Evolutionary conservation across 1,140 invertebrate genomes (phyloP).

Genomic region (Drosophila kanapiae): DNA sequence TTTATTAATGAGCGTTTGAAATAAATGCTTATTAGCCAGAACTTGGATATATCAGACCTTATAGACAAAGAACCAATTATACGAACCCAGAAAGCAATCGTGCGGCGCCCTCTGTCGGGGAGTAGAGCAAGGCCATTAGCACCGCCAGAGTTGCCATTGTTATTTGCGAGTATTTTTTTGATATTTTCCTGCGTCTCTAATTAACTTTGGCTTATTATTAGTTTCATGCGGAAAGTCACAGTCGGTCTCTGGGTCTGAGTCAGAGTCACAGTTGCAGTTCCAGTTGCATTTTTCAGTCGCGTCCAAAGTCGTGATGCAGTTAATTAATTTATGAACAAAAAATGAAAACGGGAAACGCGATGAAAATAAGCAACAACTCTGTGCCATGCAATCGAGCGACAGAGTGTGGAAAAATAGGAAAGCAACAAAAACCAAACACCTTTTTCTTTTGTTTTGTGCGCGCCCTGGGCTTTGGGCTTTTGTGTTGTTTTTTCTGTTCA

Average conservation of each 20-base stretch:
- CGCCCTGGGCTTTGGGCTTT: constrained; percentile 18
- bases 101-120: constrained; percentile 4
- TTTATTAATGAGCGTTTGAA: constrained; percentile 12
- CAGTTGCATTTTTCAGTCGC: constrained; percentile 16
- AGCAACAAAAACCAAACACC: constrained; percentile 40
- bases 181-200: constrained; percentile 58
- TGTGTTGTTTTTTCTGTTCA: constrained; percentile 26
- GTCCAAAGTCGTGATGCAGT: constrained; percentile 73
- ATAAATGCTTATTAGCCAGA: neutral
- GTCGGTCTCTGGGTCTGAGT: constrained; percentile 24
- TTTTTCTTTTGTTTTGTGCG: constrained; percentile 52
- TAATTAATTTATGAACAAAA: constrained; percentile 82
- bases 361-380: constrained; percentile 38
- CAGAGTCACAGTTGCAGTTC: constrained; percentile 25
- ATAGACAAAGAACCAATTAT: constrained; percentile 12
- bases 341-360: constrained; percentile 56
- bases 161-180: constrained; percentile 26
- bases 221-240: constrained; percentile 62
- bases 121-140: constrained; percentile 50
- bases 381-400: constrained; percentile 52
- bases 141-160: constrained; percentile 37
- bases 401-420: constrained; percentile 31
- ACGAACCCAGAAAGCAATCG: neutral
- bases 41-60: neutral
- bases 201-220: constrained; percentile 65